Percentiles rank a stretch among this genome's conserved stretches.
These are phyloP conservation scores for Leucophenga maculata DNA, from an alignment of 2,888 invertebrate genomes.

Conservation along the genomic window DNA sequence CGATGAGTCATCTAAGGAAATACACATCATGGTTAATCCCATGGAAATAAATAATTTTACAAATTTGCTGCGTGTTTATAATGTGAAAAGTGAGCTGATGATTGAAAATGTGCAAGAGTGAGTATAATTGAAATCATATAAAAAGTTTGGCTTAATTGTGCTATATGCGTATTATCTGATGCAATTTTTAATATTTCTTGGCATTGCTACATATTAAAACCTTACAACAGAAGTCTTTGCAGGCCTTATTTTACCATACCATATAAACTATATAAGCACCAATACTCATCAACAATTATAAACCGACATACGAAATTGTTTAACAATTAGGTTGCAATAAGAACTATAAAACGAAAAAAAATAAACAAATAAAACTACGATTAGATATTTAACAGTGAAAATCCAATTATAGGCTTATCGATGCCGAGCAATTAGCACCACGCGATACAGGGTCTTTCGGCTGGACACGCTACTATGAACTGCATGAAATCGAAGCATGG, in stretches of 20 bases:
- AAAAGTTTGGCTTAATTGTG: no score
- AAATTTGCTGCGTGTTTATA: slow-evolving; percentile 67
- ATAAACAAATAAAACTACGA: background rate
- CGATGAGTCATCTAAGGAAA: slow-evolving; percentile 69
- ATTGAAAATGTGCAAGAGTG: slow-evolving; percentile 78
- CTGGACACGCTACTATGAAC: slow-evolving; percentile 77
- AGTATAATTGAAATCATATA: slow-evolving; percentile 53
- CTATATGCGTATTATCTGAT: no score
- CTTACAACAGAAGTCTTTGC: no score
- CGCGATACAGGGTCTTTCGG: slow-evolving; percentile 69
- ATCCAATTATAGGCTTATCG: slow-evolving; percentile 72
- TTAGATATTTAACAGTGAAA: background rate
- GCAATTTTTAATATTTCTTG: no score
- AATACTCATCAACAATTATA: background rate
- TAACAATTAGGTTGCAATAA: no score
- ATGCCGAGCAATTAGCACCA: slow-evolving; percentile 69
- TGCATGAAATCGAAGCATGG: slow-evolving; percentile 77
- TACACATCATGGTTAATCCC: slow-evolving; percentile 77
- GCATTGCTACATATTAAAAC: no score
- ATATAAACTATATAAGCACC: no score
- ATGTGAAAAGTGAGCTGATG: slow-evolving; percentile 71
- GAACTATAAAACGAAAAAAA: no score
- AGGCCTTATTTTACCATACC: no score
- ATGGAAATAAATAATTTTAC: slow-evolving; percentile 72
- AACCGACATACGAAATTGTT: no score